Conservation (phyloP, 2,113 vertebrate genomes). For the Tursiops truncatus region DNA sequence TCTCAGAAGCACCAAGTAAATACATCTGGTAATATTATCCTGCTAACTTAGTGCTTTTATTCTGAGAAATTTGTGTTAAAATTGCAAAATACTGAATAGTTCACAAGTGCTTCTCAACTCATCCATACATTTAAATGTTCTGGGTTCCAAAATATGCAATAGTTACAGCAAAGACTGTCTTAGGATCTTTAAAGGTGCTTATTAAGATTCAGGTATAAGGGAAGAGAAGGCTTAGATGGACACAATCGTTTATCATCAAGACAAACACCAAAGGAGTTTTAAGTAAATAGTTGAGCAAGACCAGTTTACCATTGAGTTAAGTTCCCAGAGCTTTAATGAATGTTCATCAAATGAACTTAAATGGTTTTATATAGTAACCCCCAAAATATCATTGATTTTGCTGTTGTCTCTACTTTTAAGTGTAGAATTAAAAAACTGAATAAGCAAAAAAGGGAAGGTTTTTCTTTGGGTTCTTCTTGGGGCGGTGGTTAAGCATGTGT, state of each 20-base stretch:
- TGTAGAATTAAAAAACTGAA: not conserved
- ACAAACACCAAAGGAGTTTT: not conserved
- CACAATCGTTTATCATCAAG: not conserved
- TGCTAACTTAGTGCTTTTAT: not conserved
- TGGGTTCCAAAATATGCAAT: not conserved
- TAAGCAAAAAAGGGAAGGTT: not conserved
- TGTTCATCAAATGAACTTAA: not conserved
- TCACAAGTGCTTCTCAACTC: not conserved
- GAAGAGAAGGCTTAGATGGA: not conserved
- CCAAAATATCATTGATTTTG: not conserved
- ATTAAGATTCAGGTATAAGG: not conserved
- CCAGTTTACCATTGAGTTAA: not conserved
- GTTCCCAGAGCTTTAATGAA: not conserved
- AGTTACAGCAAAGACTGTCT: not conserved
- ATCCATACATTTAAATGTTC: not conserved
- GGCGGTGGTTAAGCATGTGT: not conserved
- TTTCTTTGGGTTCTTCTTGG: not conserved
- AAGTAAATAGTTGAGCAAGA: not conserved
- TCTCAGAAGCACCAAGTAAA: slow-evolving; percentile 10
- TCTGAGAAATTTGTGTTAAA: not conserved
- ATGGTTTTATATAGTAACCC: not conserved
- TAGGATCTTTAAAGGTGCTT: not conserved
- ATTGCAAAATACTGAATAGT: not conserved
- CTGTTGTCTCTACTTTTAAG: not conserved
- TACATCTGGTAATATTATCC: not conserved